Evolutionary conservation across 2,113 vertebrate species (phyloP).

Genomic region (Catharus fuscescens): DNA sequence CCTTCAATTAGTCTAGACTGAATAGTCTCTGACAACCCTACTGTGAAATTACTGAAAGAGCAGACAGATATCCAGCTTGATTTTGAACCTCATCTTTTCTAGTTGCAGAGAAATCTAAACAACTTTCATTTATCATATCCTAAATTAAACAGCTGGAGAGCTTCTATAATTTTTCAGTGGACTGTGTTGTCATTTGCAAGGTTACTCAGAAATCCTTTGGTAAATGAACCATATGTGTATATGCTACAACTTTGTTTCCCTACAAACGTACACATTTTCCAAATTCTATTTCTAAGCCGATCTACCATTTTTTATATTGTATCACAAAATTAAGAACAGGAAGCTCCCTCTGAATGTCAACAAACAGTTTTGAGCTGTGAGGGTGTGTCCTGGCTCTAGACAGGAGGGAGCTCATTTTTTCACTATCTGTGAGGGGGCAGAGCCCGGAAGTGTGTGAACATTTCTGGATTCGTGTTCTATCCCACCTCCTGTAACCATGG

Average conservation of each 20-base stretch:
- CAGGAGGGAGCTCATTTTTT: not conserved
- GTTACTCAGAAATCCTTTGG: slow-evolving; percentile 32
- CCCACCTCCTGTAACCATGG: rapidly evolving
- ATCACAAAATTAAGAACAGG: not conserved
- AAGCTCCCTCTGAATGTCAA: not conserved
- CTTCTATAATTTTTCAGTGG: slow-evolving; percentile 42
- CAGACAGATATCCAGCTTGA: not conserved
- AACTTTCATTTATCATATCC: slow-evolving; percentile 35
- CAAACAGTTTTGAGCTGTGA: not conserved
- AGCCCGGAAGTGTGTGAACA: rapidly evolving
- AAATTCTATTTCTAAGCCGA: not conserved
- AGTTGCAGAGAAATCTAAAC: slow-evolving; percentile 7
- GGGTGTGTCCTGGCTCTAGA: rapidly evolving
- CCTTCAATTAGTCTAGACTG: slow-evolving; percentile 7
- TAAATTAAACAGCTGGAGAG: slow-evolving; percentile 47
- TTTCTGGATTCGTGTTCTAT: not conserved
- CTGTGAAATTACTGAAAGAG: slow-evolving; percentile 15
- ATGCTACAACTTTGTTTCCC: not conserved
- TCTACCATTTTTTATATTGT: not conserved
- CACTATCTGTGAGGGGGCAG: not conserved
- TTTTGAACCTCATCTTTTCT: slow-evolving; percentile 9
- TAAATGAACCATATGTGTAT: not conserved
- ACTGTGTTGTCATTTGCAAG: slow-evolving; percentile 20
- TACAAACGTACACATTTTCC: not conserved
- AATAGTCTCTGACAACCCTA: slow-evolving; percentile 1